Evolutionary conservation across 2,113 vertebrate species (phyloP), one percentile per base, ranked within the genome.

Genomic region (Bolborhynchus lineola): DNA sequence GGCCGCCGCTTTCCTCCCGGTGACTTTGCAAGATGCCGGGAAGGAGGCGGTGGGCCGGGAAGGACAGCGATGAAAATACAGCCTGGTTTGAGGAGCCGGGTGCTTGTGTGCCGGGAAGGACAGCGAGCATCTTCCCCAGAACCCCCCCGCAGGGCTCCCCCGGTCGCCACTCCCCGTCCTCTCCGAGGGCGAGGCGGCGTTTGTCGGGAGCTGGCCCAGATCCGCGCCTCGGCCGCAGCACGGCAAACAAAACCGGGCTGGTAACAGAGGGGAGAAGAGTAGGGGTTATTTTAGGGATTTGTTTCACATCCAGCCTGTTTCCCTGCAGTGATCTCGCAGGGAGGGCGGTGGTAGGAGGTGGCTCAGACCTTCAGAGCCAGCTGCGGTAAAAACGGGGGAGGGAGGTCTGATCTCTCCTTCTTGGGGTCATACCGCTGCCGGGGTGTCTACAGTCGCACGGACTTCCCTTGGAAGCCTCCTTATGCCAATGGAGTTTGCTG

Each of bases 11-110:
- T 31, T 20, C 13, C 42, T 35, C 6, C 86, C 28, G 77, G 87
- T 95, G 96, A 95, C 95, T 95, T 95, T 75, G 95, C 96, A 95
- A 86, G 91, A 95, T 95, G 16, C 68, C 60, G 46, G 53, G n/a
- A 52, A n/a, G 68, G 37, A 50, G 62, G 60, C 33, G 76, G 12
- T 35, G 94, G 91, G 72, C 71, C 64, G 0, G 71, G 3, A 42
- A 23, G 8, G 18, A 39, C 25, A 25, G 35, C 12, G 8, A 26
- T 62, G 9, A 44, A 74, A 60, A 31, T 37, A 8, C 2, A 13
- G 33, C n/a, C 7, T 0, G 49, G 16, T 65, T 12, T 25, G 33
- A 26, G 57, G 57, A 72, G 74, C 24, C 57, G 23, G 24, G 39
- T 13, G 41, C 21, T 1, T 8, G 53, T 33, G 69, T 16, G 55